These are phyloP conservation scores for Phlogophora meticulosa DNA, from an alignment of 2,888 invertebrate genomes.

Conservation along the genomic window DNA sequence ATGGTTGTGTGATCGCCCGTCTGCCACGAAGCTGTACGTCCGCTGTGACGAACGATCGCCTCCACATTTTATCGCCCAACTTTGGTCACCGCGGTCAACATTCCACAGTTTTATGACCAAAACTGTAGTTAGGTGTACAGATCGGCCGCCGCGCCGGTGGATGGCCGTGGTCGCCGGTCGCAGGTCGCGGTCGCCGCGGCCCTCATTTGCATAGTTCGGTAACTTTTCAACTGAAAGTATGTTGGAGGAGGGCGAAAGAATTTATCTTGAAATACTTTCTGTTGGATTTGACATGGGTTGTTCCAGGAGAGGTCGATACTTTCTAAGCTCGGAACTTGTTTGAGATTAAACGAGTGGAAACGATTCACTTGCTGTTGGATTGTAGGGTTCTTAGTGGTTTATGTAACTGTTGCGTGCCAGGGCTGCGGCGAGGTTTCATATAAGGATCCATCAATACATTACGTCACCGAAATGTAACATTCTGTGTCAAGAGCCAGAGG, in stretches of 20 bases:
- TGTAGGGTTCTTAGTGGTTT: too few relatives aligned
- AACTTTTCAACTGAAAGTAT: slow-evolving; percentile 47
- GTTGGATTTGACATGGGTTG: slow-evolving; percentile 12
- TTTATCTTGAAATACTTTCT: slow-evolving; percentile 24
- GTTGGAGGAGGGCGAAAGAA: slow-evolving; percentile 17
- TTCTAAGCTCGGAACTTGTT: not conserved
- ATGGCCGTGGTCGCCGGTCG: not conserved
- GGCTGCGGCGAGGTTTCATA: too few relatives aligned
- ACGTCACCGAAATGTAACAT: too few relatives aligned
- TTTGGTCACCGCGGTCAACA: slow-evolving; percentile 25
- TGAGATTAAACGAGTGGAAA: not conserved
- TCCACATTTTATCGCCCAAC: slow-evolving; percentile 33
- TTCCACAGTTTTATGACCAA: slow-evolving; percentile 8
- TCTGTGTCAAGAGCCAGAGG: too few relatives aligned
- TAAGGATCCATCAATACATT: too few relatives aligned
- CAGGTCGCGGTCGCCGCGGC: slow-evolving; percentile 23
- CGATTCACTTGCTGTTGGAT: not conserved
- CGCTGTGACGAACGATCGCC: slow-evolving; percentile 31
- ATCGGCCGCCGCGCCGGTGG: slow-evolving; percentile 13
- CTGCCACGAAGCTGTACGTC: not conserved
- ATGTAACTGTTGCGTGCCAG: too few relatives aligned
- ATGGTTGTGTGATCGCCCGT: slow-evolving; percentile 1
- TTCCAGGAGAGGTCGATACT: not conserved
- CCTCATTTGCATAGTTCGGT: slow-evolving; percentile 60
- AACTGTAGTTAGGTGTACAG: slow-evolving; percentile 28